A percentile compares a stretch with the other conserved stretches of the same genome.
Evolutionary conservation across 2,113 vertebrate genomes (phyloP).

Genomic region (Istiophorus platypterus): DNA sequence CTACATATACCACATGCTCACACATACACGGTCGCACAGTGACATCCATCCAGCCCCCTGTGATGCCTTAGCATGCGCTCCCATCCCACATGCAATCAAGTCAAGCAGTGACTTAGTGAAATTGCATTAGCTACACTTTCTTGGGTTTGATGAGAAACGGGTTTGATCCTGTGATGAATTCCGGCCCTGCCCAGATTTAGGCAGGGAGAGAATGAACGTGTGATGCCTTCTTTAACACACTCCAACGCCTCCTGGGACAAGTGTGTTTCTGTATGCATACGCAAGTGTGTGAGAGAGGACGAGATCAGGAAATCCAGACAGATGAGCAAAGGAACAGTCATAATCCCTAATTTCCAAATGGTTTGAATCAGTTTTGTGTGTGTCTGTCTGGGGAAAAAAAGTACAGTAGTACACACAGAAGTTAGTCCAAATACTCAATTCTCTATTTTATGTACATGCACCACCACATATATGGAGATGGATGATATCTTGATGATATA

Average conservation of each 20-base stretch:
- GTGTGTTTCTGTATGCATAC: slow-evolving; percentile 48
- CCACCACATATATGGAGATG: background rate
- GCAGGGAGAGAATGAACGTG: slow-evolving; percentile 61
- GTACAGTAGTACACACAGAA: background rate
- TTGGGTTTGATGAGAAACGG: slow-evolving; percentile 85
- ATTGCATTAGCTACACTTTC: slow-evolving; percentile 89
- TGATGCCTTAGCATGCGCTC: slow-evolving; percentile 63
- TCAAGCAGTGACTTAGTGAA: slow-evolving; percentile 88
- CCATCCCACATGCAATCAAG: slow-evolving; percentile 85
- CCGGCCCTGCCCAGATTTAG: slow-evolving; percentile 70
- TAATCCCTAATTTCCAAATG: slow-evolving; percentile 67
- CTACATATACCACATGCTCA: slow-evolving; percentile 39
- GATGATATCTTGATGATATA: background rate
- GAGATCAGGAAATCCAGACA: slow-evolving; percentile 45
- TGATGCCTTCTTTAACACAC: slow-evolving; percentile 76
- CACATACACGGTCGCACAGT: slow-evolving; percentile 53
- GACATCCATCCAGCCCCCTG: slow-evolving; percentile 62
- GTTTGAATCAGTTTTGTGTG: slow-evolving; percentile 34
- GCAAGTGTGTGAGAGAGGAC: slow-evolving; percentile 32
- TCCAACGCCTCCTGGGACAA: slow-evolving; percentile 47
- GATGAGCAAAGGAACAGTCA: slow-evolving; percentile 18
- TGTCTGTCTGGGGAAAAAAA: background rate
- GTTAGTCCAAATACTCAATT: background rate
- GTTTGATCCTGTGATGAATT: slow-evolving; percentile 84
- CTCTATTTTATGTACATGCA: background rate